These are phyloP conservation scores for Scomber japonicus DNA, from an alignment of 2,113 vertebrate genomes.

Conservation along the genomic window DNA sequence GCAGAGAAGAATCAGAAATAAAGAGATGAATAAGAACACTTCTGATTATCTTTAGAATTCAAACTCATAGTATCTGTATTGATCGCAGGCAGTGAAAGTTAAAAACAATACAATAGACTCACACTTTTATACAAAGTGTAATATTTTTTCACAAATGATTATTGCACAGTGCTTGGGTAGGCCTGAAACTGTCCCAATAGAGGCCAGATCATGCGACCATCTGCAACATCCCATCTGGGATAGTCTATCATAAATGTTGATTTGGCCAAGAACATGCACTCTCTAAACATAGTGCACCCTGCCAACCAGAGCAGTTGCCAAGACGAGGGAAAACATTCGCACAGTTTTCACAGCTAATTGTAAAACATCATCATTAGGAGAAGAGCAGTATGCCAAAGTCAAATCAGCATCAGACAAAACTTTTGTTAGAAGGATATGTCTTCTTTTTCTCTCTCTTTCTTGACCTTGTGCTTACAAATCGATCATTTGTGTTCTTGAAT, in stretches of 20 bases:
- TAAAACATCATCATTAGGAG: constrained; percentile 79
- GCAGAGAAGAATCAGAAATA: neutral
- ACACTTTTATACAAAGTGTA: neutral
- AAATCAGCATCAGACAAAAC: constrained; percentile 60
- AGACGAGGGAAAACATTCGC: constrained; percentile 68
- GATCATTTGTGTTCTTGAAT: neutral
- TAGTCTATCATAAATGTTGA: constrained; percentile 79
- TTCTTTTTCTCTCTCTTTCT: neutral
- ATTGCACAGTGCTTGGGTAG: constrained; percentile 46
- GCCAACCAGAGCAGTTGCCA: constrained; percentile 72
- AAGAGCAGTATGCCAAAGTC: constrained; percentile 52
- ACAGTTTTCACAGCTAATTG: constrained; percentile 77
- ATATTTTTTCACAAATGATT: constrained; percentile 54
- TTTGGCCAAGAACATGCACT: constrained; percentile 74
- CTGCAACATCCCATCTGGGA: constrained; percentile 82
- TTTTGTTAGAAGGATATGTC: constrained; percentile 36
- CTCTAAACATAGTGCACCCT: constrained; percentile 68
- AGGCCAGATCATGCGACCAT: constrained; percentile 78
- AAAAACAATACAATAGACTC: constrained; percentile 1
- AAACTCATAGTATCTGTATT: neutral
- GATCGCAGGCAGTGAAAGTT: neutral
- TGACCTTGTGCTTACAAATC: neutral
- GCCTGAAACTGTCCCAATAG: constrained; percentile 72
- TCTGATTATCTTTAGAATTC: neutral
- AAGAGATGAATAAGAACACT: neutral